Percentiles rank a stretch among this genome's conserved stretches.
phyloP scores from a whole-genome alignment of 2,888 invertebrate species.

The Meloe dianella region DNA sequence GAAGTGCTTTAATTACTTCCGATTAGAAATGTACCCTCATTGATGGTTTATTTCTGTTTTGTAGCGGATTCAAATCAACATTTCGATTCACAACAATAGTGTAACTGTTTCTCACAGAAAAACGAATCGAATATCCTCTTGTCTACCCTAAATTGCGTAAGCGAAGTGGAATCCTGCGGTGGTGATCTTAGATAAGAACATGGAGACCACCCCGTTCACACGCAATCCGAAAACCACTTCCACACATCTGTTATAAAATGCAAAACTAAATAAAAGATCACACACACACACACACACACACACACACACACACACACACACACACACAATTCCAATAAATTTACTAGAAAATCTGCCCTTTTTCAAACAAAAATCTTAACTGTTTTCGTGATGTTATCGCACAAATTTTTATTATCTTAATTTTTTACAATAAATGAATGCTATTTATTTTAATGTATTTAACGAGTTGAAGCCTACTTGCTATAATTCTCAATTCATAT shows the following conservation, averaged over 20 bases:
- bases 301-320: too few relatives aligned
- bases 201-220: constrained; percentile 51
- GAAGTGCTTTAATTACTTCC: constrained; percentile 15
- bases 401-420: neutral
- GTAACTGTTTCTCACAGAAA: constrained; percentile 45
- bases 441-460: neutral
- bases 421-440: neutral
- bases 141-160: constrained; percentile 45
- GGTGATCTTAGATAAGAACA: constrained; percentile 47
- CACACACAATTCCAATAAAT: neutral
- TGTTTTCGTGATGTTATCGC: neutral
- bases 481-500: neutral
- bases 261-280: neutral
- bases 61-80: neutral
- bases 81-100: constrained; percentile 12
- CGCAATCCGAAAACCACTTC: constrained; percentile 38
- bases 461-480: neutral
- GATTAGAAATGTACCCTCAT: constrained; percentile 1
- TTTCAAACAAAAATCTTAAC: too few relatives aligned
- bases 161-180: constrained; percentile 47
- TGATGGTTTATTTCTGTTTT: neutral
- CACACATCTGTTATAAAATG: constrained; percentile 22
- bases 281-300: too few relatives aligned
- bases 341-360: neutral
- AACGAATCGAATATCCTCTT: constrained; percentile 33